Conservation (phyloP, 2,797 vertebrate genomes). For the Melanotaenia pygmaea region DNA sequence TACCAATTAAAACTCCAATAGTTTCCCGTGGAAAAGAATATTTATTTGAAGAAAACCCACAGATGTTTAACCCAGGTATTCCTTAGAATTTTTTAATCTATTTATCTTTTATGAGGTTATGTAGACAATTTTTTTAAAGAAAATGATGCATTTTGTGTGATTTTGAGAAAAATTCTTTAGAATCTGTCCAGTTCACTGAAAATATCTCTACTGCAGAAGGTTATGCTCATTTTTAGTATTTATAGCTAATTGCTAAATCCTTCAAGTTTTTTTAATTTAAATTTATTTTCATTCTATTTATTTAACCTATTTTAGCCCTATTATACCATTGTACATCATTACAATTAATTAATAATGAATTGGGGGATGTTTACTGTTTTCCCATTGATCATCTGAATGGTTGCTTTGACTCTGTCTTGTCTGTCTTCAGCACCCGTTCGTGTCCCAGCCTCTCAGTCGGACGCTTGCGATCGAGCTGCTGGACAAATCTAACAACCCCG, state of each 20-base stretch:
- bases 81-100: too few relatives aligned
- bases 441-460: conserved; percentile 94
- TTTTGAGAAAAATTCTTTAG: too few relatives aligned
- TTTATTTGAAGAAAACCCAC: not conserved
- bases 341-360: not conserved
- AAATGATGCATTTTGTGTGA: too few relatives aligned
- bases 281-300: not conserved
- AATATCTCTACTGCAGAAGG: too few relatives aligned
- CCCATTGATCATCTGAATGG: not conserved
- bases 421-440: conserved; percentile 91
- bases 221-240: not conserved
- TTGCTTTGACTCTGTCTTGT: not conserved
- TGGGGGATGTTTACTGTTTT: too few relatives aligned
- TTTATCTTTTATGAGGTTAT: too few relatives aligned
- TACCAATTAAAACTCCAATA: not conserved
- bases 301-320: not conserved
- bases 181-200: too few relatives aligned
- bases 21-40: not conserved
- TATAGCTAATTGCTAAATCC: not conserved
- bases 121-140: too few relatives aligned
- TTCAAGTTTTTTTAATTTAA: not conserved
- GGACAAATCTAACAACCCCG: conserved; percentile 97
- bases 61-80: not conserved
- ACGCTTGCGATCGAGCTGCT: conserved; percentile 96
- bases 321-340: not conserved